Conservation (phyloP, 2,888 invertebrate species). For the Elegia similella region DNA sequence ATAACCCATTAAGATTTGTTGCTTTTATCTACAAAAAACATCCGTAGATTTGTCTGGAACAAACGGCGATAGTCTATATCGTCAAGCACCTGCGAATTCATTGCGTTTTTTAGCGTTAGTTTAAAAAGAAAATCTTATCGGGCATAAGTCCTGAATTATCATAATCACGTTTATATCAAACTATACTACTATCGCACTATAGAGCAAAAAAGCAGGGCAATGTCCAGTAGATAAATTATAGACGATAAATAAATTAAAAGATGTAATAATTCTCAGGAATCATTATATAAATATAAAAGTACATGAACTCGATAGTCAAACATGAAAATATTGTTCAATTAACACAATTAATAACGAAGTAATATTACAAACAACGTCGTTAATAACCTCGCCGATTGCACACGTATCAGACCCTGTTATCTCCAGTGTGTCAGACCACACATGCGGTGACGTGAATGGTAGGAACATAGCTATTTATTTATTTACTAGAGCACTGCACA, state of each 20-base stretch:
- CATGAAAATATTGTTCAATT: not conserved
- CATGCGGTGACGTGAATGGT: not conserved
- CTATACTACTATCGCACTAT: not conserved
- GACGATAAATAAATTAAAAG: not conserved
- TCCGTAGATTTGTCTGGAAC: too few relatives aligned
- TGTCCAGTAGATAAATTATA: not conserved
- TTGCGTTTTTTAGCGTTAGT: too few relatives aligned
- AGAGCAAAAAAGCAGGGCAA: not conserved
- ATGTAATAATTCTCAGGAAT: not conserved
- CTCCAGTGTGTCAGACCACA: not conserved
- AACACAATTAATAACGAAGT: not conserved
- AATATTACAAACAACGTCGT: not conserved
- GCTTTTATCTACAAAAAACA: too few relatives aligned
- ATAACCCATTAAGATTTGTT: too few relatives aligned
- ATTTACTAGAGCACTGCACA: conserved; percentile 38
- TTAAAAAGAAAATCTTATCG: too few relatives aligned
- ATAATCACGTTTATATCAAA: too few relatives aligned
- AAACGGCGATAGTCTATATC: too few relatives aligned
- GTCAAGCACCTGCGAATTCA: too few relatives aligned
- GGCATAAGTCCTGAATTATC: too few relatives aligned
- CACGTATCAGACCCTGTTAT: not conserved
- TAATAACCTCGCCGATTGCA: not conserved
- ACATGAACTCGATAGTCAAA: not conserved
- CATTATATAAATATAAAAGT: not conserved
- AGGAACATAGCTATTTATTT: conserved; percentile 16